phyloP scores from a whole-genome alignment of 2,797 vertebrate species.

The Rhyacichthys aspro region DNA sequence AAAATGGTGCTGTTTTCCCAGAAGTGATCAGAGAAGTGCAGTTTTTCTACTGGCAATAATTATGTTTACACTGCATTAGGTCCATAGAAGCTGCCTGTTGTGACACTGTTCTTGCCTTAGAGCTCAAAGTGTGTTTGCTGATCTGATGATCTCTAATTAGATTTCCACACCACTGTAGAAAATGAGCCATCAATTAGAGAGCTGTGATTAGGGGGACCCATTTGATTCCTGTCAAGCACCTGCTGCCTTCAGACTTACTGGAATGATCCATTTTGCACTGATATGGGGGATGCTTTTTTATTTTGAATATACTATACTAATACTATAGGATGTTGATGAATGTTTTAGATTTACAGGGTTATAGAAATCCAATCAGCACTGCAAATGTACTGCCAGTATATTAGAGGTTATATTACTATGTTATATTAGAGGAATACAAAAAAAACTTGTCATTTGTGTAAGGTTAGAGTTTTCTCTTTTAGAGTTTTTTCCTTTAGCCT shows the following conservation, averaged over 20 bases:
- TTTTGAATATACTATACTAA: too few relatives aligned
- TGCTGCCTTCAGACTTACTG: constrained; percentile 63
- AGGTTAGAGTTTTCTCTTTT: neutral
- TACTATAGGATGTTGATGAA: neutral
- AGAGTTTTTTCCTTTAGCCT: neutral
- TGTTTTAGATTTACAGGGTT: neutral
- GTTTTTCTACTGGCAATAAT: constrained; percentile 37
- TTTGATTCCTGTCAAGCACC: constrained; percentile 73
- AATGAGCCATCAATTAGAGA: constrained; percentile 76
- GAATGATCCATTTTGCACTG: constrained; percentile 30
- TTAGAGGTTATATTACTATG: too few relatives aligned
- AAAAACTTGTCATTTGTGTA: too few relatives aligned
- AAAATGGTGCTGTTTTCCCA: neutral
- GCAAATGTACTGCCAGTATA: neutral
- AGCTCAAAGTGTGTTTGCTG: constrained; percentile 64
- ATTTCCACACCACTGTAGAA: constrained; percentile 69
- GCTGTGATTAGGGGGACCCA: constrained; percentile 58
- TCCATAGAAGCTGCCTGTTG: constrained; percentile 16
- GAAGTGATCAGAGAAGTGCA: constrained; percentile 13
- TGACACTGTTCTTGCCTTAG: constrained; percentile 56
- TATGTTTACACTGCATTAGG: constrained; percentile 43
- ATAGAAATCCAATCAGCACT: neutral
- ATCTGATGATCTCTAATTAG: constrained; percentile 75
- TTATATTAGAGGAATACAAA: too few relatives aligned
- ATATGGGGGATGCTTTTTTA: constrained; percentile 7